phyloP scores from a whole-genome alignment of 23 tunicate genomes.

The Oikopleura vanhoeffeni region DNA sequence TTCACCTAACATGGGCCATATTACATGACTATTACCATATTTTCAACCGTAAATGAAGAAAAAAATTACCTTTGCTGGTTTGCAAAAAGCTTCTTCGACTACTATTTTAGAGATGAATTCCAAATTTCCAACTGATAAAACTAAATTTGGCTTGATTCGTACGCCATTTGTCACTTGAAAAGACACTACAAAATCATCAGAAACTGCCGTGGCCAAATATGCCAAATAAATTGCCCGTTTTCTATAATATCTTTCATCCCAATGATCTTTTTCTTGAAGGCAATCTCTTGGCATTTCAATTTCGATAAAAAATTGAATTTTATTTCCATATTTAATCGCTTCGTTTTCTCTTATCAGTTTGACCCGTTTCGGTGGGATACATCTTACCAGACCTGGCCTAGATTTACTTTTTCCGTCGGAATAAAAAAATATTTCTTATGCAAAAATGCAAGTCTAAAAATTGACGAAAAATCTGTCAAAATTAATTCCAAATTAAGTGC shows the following conservation, averaged over 20 bases:
- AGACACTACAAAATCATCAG: neutral
- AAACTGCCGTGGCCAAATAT: conserved; percentile 17
- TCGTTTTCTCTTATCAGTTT: neutral
- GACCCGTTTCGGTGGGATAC: conserved; percentile 2
- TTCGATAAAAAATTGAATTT: neutral
- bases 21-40: too few relatives aligned
- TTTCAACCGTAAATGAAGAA: too few relatives aligned
- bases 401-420: conserved; percentile 21
- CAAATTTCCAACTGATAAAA: neutral
- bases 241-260: conserved; percentile 44
- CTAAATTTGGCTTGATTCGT: neutral
- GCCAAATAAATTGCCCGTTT: conserved; percentile 48
- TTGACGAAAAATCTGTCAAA: neutral
- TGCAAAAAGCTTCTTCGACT: neutral
- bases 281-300: conserved; percentile 21
- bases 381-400: conserved; percentile 27
- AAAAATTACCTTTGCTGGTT: neutral
- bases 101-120: neutral
- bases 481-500: conserved; percentile 26
- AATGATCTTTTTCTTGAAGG: conserved; percentile 35
- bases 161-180: neutral
- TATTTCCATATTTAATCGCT: neutral
- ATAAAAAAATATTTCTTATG: conserved; percentile 18
- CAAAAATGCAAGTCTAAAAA: conserved; percentile 26
- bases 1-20: too few relatives aligned